Evolutionary conservation across 92 coral and sea anemone genomes (phyloP), one percentile per base, ranked within the genome.

Genomic region (Chrysogorgia sp.): DNA sequence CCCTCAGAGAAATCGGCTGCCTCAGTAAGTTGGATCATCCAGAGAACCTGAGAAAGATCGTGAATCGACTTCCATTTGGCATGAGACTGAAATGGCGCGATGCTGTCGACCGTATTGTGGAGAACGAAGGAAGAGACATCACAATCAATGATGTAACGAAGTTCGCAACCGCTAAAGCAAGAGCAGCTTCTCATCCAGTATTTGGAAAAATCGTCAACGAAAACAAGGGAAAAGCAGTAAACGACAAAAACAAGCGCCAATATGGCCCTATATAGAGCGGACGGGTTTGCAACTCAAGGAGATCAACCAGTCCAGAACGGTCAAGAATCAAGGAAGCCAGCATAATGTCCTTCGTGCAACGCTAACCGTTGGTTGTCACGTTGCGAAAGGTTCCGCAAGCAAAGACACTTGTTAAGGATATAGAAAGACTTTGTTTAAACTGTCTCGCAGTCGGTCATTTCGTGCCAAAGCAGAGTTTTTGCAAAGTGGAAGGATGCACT

Each of bases 11-110:
- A 57, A 87, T 86, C 23, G 83, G 94, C 48, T 90, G 41, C 61
- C 75, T 84, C 21, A 70, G 41, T 41, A 90, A 77, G 55, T 20
- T 89, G 66, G 83, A 91, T 28, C 85, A 91, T 62, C 92, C 89
- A 2, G 90, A 90, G 43, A n/a, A n/a, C n/a, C n/a, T n/a, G n/a
- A n/a, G n/a, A n/a, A n/a, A n/a, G n/a, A n/a, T n/a, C 43, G 50
- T 80, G 0, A 84, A 83, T 9, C 82, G 86, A 43, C 79, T 88
- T 40, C 90, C 92, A 17, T 79, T 62, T 48, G 76, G 81, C 23
- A 68, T 87, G 45, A 66, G 81, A 37, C 63, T 49, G 22, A 84
- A 74, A 31, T 90, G 91, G 89, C 86, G 84, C 67, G 87, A 89
- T 52, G 25, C 80, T 52, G 81, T 82, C 17, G 92, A 85, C 81